These are phyloP conservation scores for Plagiodera versicolora DNA, from an alignment of 2,888 invertebrate species.

Conservation along the genomic window DNA sequence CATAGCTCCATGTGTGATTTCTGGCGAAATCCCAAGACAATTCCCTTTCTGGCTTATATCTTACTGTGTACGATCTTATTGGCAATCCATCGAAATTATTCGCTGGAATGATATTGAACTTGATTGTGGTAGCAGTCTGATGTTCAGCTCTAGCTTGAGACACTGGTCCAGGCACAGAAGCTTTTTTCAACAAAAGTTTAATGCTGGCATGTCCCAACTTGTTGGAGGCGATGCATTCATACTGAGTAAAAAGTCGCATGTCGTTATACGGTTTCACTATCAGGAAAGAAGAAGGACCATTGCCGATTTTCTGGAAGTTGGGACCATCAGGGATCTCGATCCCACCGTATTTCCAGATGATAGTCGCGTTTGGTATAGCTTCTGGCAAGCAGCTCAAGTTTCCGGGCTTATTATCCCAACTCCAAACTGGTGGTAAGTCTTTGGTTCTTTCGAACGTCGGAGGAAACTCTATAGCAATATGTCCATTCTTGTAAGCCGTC, in stretches of 20 bases:
- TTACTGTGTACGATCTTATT: constrained; percentile 70
- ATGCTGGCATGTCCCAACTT: constrained; percentile 72
- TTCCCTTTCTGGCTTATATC: constrained; percentile 71
- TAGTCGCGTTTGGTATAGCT: constrained; percentile 86
- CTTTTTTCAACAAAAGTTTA: constrained; percentile 33
- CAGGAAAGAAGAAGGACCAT: constrained; percentile 73
- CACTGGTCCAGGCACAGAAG: constrained; percentile 64
- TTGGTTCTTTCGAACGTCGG: constrained; percentile 76
- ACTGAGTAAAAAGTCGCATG: constrained; percentile 68
- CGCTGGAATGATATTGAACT: constrained; percentile 77
- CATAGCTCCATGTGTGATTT: constrained; percentile 77
- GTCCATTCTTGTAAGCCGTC: constrained; percentile 72
- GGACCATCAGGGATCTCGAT: constrained; percentile 39
- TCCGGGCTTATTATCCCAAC: constrained; percentile 78
- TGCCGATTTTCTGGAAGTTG: constrained; percentile 43
- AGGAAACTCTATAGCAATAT: constrained; percentile 79
- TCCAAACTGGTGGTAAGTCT: constrained; percentile 75
- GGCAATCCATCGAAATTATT: constrained; percentile 75
- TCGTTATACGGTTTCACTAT: constrained; percentile 69
- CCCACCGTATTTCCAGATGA: constrained; percentile 72
- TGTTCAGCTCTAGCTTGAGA: constrained; percentile 67
- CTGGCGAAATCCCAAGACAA: constrained; percentile 70
- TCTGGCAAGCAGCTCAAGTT: constrained; percentile 89
- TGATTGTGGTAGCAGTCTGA: constrained; percentile 82
- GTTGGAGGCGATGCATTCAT: constrained; percentile 83